Evolutionary conservation across 2,113 vertebrate genomes (phyloP), one percentile per base, ranked within the genome.

Genomic region (Blennius ocellaris): DNA sequence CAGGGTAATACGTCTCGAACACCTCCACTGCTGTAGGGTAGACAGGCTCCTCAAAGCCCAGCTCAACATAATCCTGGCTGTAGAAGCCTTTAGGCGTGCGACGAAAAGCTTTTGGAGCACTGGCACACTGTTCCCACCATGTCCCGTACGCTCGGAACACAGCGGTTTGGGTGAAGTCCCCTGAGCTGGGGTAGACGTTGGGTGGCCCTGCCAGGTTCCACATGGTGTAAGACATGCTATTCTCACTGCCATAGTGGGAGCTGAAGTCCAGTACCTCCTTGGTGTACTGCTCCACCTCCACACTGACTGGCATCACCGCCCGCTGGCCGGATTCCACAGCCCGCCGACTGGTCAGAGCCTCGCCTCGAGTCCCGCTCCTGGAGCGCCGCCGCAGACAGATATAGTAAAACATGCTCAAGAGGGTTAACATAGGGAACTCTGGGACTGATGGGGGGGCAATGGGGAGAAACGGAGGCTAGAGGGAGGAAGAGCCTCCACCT

Each of bases 391-490:
- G 97, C 92, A 99, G 96, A 96, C 97, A 99, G 85, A 98, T 97
- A 91, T 99, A 99, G 94, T 99, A 99, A 96, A 98, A 98, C 97
- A 99, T 98, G 92, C 96, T 98, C 94, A 99, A 92, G 91, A 96
- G 93, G 92, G 97, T 99, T 96, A 99, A 93, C 97, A 99, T 98
- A 94, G 93, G 97, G 95, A 98, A 96, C 90, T 82, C 93, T 93
- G 80, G 94, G 93, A 83, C 56, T 54, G 78, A 74, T 50, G 68
- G 57, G 73, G 70, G 73, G 70, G 73, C 54, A 60, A 79, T n/a
- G 38, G 52, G 78, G 82, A 78, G 80, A 82, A 89, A 87, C 8
- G 11, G 76, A 61, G 85, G 48, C 62, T 75, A 82, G 53, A 17
- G 6, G 80, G 83, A 87, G 80, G 86, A 83, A 74, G 73, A 82